Percentiles rank a stretch among this genome's conserved stretches.
phyloP scores from a whole-genome alignment of 35 echinoderm and acorn worm genomes.

The Apostichopus japonicus region DNA sequence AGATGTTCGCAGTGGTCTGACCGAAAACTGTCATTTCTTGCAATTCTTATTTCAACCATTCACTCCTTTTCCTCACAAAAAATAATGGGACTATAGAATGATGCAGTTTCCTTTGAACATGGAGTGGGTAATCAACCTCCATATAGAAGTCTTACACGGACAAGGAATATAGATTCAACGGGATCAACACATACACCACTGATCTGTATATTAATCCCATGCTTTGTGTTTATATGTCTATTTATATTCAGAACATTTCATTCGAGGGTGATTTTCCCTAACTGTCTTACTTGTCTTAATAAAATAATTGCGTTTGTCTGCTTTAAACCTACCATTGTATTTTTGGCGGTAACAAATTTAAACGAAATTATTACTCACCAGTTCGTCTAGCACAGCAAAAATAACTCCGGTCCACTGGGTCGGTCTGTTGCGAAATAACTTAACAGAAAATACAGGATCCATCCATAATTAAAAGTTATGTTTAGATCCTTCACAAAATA shows the following conservation, averaged over 20 bases:
- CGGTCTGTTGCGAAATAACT: no score
- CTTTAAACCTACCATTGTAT: background rate
- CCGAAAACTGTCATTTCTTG: constrained; percentile 16
- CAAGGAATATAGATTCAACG: constrained; percentile 18
- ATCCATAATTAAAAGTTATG: no score
- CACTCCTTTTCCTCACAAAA: constrained; percentile 28
- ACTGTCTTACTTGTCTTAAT: background rate
- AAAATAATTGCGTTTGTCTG: background rate
- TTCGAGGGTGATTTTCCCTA: background rate
- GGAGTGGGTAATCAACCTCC: constrained; percentile 46
- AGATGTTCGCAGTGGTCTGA: constrained; percentile 38
- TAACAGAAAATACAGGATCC: no score
- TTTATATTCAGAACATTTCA: constrained; percentile 6
- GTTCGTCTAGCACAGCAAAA: no score
- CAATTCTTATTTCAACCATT: constrained; percentile 26
- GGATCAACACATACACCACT: constrained; percentile 42
- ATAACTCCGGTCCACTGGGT: no score
- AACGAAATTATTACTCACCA: no score
- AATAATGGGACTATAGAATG: background rate
- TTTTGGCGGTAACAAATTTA: no score
- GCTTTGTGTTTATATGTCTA: constrained; percentile 20
- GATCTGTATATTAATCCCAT: background rate
- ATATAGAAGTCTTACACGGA: constrained; percentile 22
- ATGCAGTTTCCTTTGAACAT: constrained; percentile 42
- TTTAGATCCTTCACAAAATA: no score